These are phyloP conservation scores for Salvelinus sp. DNA, from an alignment of 2,113 vertebrate species.

Conservation along the genomic window DNA sequence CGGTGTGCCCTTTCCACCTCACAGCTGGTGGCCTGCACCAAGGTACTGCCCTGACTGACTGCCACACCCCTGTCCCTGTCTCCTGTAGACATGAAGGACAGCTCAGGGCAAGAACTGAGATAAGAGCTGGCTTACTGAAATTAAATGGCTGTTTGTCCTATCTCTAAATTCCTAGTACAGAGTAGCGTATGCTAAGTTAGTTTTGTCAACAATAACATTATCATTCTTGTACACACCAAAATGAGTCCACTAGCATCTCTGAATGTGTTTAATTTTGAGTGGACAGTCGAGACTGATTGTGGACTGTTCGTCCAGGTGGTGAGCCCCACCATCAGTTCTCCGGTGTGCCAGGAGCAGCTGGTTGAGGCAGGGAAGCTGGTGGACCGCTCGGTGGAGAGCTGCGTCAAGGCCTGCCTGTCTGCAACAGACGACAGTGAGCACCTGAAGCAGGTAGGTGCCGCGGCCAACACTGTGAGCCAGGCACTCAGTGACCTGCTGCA, in stretches of 20 bases:
- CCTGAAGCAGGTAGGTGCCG: constrained; percentile 90
- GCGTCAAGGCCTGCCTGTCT: constrained; percentile 89
- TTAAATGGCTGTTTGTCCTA: background rate
- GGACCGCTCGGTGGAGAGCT: constrained; percentile 94
- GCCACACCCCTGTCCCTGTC: background rate
- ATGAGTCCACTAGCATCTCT: background rate
- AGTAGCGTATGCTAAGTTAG: too few relatives aligned
- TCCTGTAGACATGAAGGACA: too few relatives aligned
- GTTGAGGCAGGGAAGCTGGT: constrained; percentile 95
- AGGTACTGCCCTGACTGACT: constrained; percentile 72
- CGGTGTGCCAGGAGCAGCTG: constrained; percentile 96
- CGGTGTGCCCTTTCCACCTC: constrained; percentile 97
- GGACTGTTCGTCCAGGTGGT: constrained; percentile 81
- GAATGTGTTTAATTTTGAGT: too few relatives aligned
- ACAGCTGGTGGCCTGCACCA: constrained; percentile 96
- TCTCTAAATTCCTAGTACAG: background rate
- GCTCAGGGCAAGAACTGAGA: background rate
- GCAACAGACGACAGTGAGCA: constrained; percentile 87
- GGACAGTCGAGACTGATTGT: too few relatives aligned
- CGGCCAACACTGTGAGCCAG: constrained; percentile 90
- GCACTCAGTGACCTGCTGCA: constrained; percentile 92
- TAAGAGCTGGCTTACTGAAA: background rate
- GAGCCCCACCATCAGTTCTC: constrained; percentile 96
- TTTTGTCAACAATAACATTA: too few relatives aligned
- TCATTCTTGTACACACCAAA: too few relatives aligned